phyloP scores from a whole-genome alignment of 2,797 vertebrate genomes.

The Antennarius maculatus region DNA sequence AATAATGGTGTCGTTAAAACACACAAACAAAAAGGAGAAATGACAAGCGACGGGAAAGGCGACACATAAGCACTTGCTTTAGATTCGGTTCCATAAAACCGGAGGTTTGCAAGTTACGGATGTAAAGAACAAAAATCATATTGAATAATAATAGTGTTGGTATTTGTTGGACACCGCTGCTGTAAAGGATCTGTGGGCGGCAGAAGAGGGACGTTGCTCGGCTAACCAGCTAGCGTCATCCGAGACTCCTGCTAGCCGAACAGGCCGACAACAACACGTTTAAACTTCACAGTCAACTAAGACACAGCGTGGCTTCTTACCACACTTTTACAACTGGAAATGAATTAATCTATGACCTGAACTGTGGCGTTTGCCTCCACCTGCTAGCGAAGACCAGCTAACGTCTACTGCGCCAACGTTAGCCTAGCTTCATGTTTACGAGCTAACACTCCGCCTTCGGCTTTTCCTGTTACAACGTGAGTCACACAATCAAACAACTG shows the following conservation, averaged over 20 bases:
- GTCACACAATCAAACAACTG: slow-evolving; percentile 24
- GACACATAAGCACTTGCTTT: too few relatives aligned
- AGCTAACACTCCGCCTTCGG: slow-evolving; percentile 51
- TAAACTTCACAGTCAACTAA: not conserved
- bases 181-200: not conserved
- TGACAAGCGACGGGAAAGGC: too few relatives aligned
- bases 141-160: too few relatives aligned
- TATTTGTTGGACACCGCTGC: too few relatives aligned
- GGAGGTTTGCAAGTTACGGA: too few relatives aligned
- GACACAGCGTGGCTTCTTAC: rapidly evolving
- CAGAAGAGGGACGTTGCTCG: not conserved
- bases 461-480: slow-evolving; percentile 35
- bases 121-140: too few relatives aligned
- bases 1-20: not conserved
- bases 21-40: not conserved
- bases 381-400: too few relatives aligned
- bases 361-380: not conserved
- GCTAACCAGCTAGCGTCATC: slow-evolving; percentile 12
- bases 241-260: slow-evolving; percentile 29
- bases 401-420: too few relatives aligned
- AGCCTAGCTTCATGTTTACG: slow-evolving; percentile 21
- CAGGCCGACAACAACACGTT: slow-evolving; percentile 3
- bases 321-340: not conserved
- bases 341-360: not conserved
- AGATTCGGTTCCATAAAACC: too few relatives aligned